phyloP scores from a whole-genome alignment of 2,797 vertebrate genomes.

The Microctenopoma lineatum region DNA sequence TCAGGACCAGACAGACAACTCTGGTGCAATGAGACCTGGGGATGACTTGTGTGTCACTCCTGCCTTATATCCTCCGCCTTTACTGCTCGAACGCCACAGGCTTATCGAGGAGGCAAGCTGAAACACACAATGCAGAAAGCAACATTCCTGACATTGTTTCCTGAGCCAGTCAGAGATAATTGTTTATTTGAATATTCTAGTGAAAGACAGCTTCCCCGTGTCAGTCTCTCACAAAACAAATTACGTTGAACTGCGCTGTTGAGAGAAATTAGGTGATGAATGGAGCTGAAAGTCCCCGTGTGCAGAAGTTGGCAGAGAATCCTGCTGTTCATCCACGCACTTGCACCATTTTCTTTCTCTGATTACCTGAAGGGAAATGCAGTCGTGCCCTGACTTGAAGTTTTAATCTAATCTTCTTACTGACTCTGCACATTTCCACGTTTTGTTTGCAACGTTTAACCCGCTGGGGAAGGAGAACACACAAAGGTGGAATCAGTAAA shows the following conservation, averaged over 20 bases:
- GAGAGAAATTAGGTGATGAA: constrained; percentile 64
- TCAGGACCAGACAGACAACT: constrained; percentile 57
- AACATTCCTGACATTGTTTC: constrained; percentile 74
- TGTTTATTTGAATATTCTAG: constrained; percentile 79
- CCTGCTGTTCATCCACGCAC: constrained; percentile 28
- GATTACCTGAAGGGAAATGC: constrained; percentile 34
- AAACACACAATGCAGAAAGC: constrained; percentile 51
- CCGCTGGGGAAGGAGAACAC: constrained; percentile 36
- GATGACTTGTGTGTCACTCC: constrained; percentile 63
- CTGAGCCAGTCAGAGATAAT: constrained; percentile 68
- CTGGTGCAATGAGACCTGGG: constrained; percentile 51
- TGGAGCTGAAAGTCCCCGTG: constrained; percentile 55
- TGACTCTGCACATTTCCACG: constrained; percentile 23
- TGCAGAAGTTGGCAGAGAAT: constrained; percentile 55
- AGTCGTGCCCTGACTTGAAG: constrained; percentile 28
- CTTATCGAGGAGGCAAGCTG: constrained; percentile 57
- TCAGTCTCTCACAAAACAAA: constrained; percentile 67
- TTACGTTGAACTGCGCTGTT: constrained; percentile 45
- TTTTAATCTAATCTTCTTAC: constrained; percentile 32
- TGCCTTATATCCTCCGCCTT: constrained; percentile 45
- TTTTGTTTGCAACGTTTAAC: constrained; percentile 47
- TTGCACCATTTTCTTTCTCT: constrained; percentile 13
- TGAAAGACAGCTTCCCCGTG: constrained; percentile 60
- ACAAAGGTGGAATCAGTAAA: constrained; percentile 40
- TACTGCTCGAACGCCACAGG: constrained; percentile 49